Evolutionary conservation across 2,888 invertebrate genomes (phyloP).

Genomic region (Acronicta aceris): DNA sequence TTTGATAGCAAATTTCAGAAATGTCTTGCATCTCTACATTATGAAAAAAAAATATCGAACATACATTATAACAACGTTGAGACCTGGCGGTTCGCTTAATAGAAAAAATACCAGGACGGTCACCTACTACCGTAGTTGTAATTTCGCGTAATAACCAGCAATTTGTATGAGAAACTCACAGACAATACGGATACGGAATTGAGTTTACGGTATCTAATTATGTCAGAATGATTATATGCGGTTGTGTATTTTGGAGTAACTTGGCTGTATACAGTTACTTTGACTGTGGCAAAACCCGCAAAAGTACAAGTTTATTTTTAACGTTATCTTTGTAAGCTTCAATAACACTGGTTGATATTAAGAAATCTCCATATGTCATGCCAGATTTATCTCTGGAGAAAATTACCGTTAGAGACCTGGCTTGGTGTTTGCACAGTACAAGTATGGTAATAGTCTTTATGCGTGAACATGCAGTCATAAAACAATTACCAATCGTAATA

Average conservation of each 20-base stretch:
- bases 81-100: conserved; percentile 32
- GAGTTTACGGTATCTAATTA: conserved; percentile 82
- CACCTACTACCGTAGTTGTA: conserved; percentile 71
- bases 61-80: conserved; percentile 21
- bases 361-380: background rate
- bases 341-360: background rate
- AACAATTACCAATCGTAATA: conserved; percentile 30
- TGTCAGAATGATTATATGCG: conserved; percentile 67
- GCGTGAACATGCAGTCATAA: conserved; percentile 14
- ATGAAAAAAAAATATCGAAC: conserved; percentile 17
- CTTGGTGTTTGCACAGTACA: conserved; percentile 7
- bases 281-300: conserved; percentile 23
- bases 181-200: conserved; percentile 80
- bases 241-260: conserved; percentile 59
- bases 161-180: conserved; percentile 79
- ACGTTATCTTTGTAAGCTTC: conserved; percentile 6
- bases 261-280: conserved; percentile 50
- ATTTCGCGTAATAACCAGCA: conserved; percentile 79
- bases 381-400: background rate
- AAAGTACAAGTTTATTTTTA: conserved; percentile 16
- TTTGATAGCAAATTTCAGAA: background rate
- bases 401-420: background rate
- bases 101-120: conserved; percentile 64
- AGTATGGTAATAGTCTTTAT: conserved; percentile 14
- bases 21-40: conserved; percentile 14